Evolutionary conservation across 2,888 invertebrate species (phyloP), one percentile per base, ranked within the genome.

Genomic region (Coelinius sp.): DNA sequence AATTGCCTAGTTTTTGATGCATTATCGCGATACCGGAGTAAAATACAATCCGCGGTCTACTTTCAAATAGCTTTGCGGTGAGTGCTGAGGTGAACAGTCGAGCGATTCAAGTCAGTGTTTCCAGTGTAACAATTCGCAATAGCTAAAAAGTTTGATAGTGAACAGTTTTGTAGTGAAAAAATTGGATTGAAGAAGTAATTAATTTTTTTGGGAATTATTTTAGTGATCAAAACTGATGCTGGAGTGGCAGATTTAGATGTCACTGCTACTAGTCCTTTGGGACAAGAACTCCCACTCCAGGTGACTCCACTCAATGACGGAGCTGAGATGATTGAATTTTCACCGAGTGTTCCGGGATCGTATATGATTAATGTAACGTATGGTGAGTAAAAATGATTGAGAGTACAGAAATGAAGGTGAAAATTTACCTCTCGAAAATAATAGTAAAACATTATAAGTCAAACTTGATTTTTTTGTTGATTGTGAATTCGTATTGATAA

Each of bases 211-310:
- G n/a, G 44, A 68, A 31, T 63, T 75, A 75, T 74, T 68, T 72
- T 65, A 94, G 96, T 95, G 80, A 93, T 93, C 84, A 93, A 93
- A 75, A 93, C 92, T 82, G 94, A 94, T 82, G 95, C 94, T 38
- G 97, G 95, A 38, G 91, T 93, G 65, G 96, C 96, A 0, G 95
- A 96, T 81, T 87, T 97, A 62, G 96, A 96, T 84, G 94, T 97
- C 2, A 93, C 94, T 52, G 95, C 97, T 49, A 94, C 95, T 49
- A 95, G 96, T 77, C 96, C 98, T 24, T 92, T 94, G 25, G 96
- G 96, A 59, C 93, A 95, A 81, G 92, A 93, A 73, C 89, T 98
- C 38, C 94, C 96, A 0, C 92, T 97, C 3, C 93, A 95, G 83
- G 92, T 96, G 14, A 91, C 89, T 52, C 90, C 90, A 20, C 90